Evolutionary conservation across 2,797 vertebrate species (phyloP).

Genomic region (Gallinago solitaria): DNA sequence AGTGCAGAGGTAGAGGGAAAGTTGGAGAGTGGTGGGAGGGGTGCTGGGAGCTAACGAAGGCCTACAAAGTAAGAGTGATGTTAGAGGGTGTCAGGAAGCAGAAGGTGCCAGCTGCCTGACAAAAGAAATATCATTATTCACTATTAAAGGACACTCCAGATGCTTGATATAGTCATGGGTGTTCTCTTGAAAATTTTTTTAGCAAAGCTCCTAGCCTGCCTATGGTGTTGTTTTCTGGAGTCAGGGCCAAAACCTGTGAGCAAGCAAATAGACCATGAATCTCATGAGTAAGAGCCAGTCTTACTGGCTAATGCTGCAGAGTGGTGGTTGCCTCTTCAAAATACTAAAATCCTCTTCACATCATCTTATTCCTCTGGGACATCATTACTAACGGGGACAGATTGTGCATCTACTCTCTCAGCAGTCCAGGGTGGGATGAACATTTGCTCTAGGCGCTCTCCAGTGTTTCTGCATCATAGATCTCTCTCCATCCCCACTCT

Average conservation of each 20-base stretch:
- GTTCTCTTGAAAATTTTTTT: conserved; percentile 27
- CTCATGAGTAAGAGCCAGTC: conserved; percentile 6
- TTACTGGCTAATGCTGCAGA: background rate
- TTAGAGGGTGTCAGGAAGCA: conserved; percentile 55
- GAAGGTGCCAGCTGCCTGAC: conserved; percentile 71
- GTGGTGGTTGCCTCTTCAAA: conserved; percentile 46
- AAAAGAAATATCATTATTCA: conserved; percentile 71
- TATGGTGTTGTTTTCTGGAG: background rate
- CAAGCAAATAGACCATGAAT: conserved; percentile 8
- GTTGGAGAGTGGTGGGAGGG: conserved; percentile 15
- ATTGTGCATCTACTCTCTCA: conserved; percentile 49
- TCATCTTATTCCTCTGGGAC: conserved; percentile 11
- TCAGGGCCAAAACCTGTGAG: background rate
- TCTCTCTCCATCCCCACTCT: conserved; percentile 28
- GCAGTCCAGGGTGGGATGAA: conserved; percentile 28
- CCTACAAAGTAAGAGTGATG: conserved; percentile 67
- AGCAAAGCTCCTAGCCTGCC: background rate
- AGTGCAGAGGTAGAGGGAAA: conserved; percentile 2
- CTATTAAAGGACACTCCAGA: conserved; percentile 68
- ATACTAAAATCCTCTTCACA: background rate
- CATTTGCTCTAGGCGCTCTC: conserved; percentile 53
- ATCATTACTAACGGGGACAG: conserved; percentile 52
- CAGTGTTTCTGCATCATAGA: conserved; percentile 54
- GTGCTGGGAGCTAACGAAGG: conserved; percentile 39
- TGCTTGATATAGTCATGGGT: conserved; percentile 62